phyloP scores from a whole-genome alignment of 2,888 invertebrate species.

The Nyleta sp. region DNA sequence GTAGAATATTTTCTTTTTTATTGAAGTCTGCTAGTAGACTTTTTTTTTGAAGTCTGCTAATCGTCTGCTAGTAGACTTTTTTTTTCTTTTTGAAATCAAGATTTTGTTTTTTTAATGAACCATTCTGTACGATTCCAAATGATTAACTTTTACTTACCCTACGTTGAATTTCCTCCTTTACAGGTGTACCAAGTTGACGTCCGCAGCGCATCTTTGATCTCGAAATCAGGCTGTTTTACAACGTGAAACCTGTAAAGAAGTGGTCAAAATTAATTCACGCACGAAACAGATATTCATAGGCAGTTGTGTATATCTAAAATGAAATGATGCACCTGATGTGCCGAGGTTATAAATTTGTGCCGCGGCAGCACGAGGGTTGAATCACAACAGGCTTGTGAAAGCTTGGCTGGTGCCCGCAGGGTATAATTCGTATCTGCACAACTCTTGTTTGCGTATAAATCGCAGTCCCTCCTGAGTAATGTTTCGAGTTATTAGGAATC shows the following conservation, averaged over 20 bases:
- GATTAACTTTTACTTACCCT: too few relatives aligned
- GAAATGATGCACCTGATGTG: constrained; percentile 62
- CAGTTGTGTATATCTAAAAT: constrained; percentile 36
- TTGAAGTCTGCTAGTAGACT: too few relatives aligned
- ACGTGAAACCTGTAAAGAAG: neutral
- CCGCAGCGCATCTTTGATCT: neutral
- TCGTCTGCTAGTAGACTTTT: too few relatives aligned
- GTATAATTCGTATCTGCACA: constrained; percentile 65
- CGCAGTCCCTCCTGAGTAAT: constrained; percentile 65
- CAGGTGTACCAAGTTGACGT: too few relatives aligned
- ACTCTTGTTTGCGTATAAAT: constrained; percentile 67
- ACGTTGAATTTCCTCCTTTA: too few relatives aligned
- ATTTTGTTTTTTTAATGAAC: too few relatives aligned
- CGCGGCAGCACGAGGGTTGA: constrained; percentile 61
- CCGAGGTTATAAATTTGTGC: constrained; percentile 63
- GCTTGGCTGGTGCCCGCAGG: constrained; percentile 58
- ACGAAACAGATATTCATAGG: constrained; percentile 42
- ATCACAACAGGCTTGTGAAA: constrained; percentile 66
- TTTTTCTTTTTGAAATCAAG: too few relatives aligned
- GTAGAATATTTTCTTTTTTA: too few relatives aligned
- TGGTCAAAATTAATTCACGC: constrained; percentile 32
- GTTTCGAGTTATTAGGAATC: constrained; percentile 75
- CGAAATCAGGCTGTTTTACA: constrained; percentile 3
- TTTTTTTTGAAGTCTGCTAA: too few relatives aligned
- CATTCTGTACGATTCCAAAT: too few relatives aligned